These are phyloP conservation scores for Sebastes fasciatus DNA, from an alignment of 2,113 vertebrate genomes.

Conservation along the genomic window DNA sequence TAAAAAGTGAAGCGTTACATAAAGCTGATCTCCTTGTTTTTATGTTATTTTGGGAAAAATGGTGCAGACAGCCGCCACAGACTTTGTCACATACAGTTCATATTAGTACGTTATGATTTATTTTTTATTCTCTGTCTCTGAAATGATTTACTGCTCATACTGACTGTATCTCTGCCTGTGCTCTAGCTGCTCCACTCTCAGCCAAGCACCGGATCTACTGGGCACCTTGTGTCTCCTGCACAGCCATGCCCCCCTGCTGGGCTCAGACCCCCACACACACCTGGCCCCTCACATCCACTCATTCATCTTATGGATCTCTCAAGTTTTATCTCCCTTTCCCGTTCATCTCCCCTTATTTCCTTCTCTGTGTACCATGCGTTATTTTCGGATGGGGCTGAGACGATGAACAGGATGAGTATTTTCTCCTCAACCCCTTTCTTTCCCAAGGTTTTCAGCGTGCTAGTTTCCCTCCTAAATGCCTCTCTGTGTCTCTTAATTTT, in stretches of 20 bases:
- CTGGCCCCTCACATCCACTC: constrained; percentile 63
- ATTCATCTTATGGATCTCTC: constrained; percentile 56
- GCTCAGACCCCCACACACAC: constrained; percentile 76
- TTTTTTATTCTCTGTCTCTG: constrained; percentile 51
- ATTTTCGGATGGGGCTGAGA: constrained; percentile 32
- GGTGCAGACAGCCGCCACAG: constrained; percentile 72
- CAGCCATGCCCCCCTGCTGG: constrained; percentile 77
- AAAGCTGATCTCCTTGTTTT: constrained; percentile 72
- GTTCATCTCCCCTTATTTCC: constrained; percentile 34
- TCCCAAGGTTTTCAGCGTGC: constrained; percentile 37
- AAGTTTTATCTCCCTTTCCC: constrained; percentile 45
- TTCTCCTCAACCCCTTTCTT: constrained; percentile 35
- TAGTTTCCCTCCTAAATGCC: constrained; percentile 20
- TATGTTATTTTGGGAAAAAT: constrained; percentile 87
- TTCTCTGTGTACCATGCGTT: constrained; percentile 24
- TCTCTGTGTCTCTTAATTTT: constrained; percentile 11
- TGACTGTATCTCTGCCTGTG: constrained; percentile 84
- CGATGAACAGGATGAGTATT: constrained; percentile 75
- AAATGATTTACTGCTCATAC: constrained; percentile 59
- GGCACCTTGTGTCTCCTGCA: constrained; percentile 74
- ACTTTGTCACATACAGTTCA: constrained; percentile 28
- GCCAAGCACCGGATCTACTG: constrained; percentile 75
- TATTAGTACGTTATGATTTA: constrained; percentile 20
- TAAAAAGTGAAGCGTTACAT: background rate
- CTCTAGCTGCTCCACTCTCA: constrained; percentile 77